Evolutionary conservation across 1,140 invertebrate genomes (phyloP), one percentile per base, ranked within the genome.

Genomic region (Reticulitermes speratus): DNA sequence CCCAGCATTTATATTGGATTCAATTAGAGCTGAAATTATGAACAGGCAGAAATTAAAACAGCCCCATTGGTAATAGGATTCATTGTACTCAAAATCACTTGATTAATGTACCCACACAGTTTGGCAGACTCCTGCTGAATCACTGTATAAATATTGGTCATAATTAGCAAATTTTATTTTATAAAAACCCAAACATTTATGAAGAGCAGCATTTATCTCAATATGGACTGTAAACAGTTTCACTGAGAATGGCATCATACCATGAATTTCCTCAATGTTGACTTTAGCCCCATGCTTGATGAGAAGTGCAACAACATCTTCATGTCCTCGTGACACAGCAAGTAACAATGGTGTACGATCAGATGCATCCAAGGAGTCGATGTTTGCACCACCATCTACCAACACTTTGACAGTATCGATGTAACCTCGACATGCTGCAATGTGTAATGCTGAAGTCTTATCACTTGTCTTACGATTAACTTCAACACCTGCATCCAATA

Each of bases 261-360:
- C 92, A 85, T 92, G 90, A 87, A 91, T 91, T 87, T 94, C 94
- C 90, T 94, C 93, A 30, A 93, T 89, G 89, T 94, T 94, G 16
- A 94, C 90, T 87, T 92, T 91, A 14, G 93, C 93, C 8, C 93
- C 93, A 25, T 90, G 89, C 23, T 91, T 87, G 44, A 94, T 90
- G 23, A 94, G 88, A 30, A 92, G 88, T 86, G 89, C 87, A 5
- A 92, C 93, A 65, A 92, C 89, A 44, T 91, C 90, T 81, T 90
- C 88, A 87, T 92, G 89, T 44, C 90, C 90, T 85, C 92, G 89
- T 6, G 90, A 90, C 32, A 93, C 92, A 21, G 94, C 93, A 32
- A 92, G 88, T 86, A 92, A 92, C n/a, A 94, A 88, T 0, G 93
- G 92, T 9, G 93, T 94, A 84, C 92, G 90, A 69, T 94, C 93